Conservation (phyloP, 2,888 invertebrate species). For the Cheilosia variabilis region DNA sequence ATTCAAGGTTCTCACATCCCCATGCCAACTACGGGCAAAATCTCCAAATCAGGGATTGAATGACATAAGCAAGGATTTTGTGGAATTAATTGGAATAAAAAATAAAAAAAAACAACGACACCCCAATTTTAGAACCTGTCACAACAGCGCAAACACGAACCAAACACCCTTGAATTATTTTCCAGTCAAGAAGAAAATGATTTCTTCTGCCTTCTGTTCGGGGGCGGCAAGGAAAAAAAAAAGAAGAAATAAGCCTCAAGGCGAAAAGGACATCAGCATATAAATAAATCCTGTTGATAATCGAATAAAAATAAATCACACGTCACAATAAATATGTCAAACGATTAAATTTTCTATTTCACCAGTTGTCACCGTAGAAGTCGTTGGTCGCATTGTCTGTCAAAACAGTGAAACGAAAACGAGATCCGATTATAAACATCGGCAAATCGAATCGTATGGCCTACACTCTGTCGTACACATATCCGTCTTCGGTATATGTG, state of each 20-base stretch:
- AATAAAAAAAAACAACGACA: background rate
- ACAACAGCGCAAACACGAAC: slow-evolving; percentile 32
- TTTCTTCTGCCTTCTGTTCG: background rate
- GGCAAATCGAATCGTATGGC: slow-evolving; percentile 15
- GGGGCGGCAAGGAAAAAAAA: background rate
- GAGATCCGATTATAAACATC: slow-evolving; percentile 37
- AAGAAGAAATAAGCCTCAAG: background rate
- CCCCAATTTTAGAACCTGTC: slow-evolving; percentile 58
- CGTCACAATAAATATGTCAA: slow-evolving; percentile 71
- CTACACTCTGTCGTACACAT: background rate
- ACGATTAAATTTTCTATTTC: slow-evolving; percentile 61
- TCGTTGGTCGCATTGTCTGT: slow-evolving; percentile 1
- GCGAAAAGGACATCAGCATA: slow-evolving; percentile 57
- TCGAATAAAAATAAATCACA: slow-evolving; percentile 69
- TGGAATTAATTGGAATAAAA: slow-evolving; percentile 43
- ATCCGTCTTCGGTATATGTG: background rate
- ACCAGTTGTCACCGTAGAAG: slow-evolving; percentile 40
- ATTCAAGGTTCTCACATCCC: background rate
- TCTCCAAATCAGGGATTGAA: slow-evolving; percentile 3
- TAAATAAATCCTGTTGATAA: slow-evolving; percentile 65
- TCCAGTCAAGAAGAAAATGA: slow-evolving; percentile 49
- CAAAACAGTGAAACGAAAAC: slow-evolving; percentile 4
- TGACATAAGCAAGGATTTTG: slow-evolving; percentile 17
- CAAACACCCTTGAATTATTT: slow-evolving; percentile 17
- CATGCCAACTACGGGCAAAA: background rate